Percentiles rank a stretch among this genome's conserved stretches.
Conservation (phyloP, 2,113 vertebrate genomes). For the Puntigrus tetrazona region DNA sequence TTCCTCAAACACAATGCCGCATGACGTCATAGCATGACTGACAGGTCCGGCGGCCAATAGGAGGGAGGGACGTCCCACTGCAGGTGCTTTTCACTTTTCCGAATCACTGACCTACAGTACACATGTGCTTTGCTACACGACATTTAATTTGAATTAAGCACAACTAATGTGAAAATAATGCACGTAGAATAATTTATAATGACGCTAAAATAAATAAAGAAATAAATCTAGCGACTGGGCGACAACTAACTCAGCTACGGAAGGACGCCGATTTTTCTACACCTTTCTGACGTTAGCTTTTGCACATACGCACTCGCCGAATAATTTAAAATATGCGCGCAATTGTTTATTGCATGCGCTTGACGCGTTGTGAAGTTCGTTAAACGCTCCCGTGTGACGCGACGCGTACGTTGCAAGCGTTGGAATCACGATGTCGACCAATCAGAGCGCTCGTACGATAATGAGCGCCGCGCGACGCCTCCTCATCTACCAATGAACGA, state of each 20-base stretch:
- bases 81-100: neutral
- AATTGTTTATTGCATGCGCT: neutral
- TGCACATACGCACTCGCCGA: neutral
- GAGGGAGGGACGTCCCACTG: neutral
- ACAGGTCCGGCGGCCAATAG: neutral
- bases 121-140: neutral
- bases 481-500: neutral
- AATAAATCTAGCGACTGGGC: neutral
- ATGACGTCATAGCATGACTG: neutral
- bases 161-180: neutral
- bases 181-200: neutral
- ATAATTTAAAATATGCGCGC: neutral
- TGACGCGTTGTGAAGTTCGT: neutral
- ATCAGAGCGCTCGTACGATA: neutral
- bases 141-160: neutral
- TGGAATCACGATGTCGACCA: neutral
- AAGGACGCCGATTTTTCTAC: neutral
- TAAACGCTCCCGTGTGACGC: neutral
- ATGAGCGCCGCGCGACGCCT: neutral
- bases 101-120: too few species aligned
- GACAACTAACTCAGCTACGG: neutral
- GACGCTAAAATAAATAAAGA: neutral
- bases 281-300: neutral
- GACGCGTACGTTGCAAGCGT: neutral
- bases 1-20: constrained; percentile 15